Conservation (phyloP, 1,140 invertebrate genomes). For the Cotesia glomerata region DNA sequence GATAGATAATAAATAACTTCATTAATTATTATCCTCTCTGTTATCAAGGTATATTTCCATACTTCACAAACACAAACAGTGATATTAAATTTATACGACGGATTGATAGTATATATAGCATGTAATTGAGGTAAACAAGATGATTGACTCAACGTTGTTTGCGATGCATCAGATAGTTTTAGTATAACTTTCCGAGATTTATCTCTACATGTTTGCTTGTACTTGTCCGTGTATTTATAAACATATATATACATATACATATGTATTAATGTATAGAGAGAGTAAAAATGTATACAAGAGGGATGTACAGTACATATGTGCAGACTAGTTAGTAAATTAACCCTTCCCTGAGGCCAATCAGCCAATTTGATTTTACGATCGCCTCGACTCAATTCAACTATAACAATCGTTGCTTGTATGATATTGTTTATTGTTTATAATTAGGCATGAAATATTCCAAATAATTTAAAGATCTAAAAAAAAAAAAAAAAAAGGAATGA, state of each 20-base stretch:
- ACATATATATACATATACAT: background rate
- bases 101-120: background rate
- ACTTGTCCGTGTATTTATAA: no score
- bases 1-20: background rate
- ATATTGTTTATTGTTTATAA: no score
- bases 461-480: no score
- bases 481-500: no score
- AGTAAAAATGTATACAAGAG: background rate
- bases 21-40: background rate
- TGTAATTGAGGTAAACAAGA: slow-evolving; percentile 32
- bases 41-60: background rate
- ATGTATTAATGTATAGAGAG: background rate
- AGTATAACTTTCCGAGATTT: slow-evolving; percentile 8
- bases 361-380: background rate
- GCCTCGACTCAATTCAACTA: background rate
- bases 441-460: no score
- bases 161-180: slow-evolving; percentile 26
- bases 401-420: background rate
- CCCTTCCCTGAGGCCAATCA: background rate
- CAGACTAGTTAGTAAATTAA: background rate
- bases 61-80: background rate
- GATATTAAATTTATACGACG: background rate
- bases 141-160: slow-evolving; percentile 37
- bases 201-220: background rate
- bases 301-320: background rate